Percentiles rank a stretch among this genome's conserved stretches.
Conservation (phyloP, 2,888 invertebrate genomes). For the Ernsta delagoae region DNA sequence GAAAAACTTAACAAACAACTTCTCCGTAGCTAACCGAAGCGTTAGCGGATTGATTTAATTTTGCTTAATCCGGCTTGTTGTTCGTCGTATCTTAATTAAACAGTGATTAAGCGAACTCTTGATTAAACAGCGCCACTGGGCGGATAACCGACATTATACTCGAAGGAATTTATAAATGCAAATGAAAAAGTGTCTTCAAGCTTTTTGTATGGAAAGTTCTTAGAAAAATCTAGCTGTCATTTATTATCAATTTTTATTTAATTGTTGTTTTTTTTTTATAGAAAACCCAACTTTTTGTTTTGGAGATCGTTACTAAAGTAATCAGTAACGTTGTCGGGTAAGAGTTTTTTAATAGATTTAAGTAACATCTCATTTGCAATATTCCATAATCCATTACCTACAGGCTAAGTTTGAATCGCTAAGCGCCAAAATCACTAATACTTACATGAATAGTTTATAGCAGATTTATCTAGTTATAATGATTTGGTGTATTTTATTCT, state of each 20-base stretch:
- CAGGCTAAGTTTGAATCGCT: too few species aligned
- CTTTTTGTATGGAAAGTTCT: background rate
- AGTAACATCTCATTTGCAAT: too few species aligned
- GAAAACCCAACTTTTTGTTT: too few species aligned
- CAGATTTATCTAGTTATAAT: too few species aligned
- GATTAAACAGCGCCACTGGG: conserved; percentile 37
- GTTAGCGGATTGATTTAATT: conserved; percentile 17
- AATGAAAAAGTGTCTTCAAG: conserved; percentile 1
- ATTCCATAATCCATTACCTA: too few species aligned
- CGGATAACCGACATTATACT: conserved; percentile 31
- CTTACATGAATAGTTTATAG: too few species aligned
- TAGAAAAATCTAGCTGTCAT: background rate
- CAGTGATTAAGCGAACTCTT: conserved; percentile 41
- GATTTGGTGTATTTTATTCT: too few species aligned
- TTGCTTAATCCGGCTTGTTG: conserved; percentile 19
- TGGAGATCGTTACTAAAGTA: too few species aligned
- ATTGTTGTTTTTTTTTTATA: background rate
- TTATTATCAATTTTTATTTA: background rate
- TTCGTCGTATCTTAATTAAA: conserved; percentile 42
- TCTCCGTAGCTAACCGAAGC: background rate
- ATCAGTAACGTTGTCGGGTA: too few species aligned
- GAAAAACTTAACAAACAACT: background rate
- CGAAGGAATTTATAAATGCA: conserved; percentile 32
- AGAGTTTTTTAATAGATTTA: too few species aligned
- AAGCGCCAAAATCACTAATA: too few species aligned